Percentiles rank a stretch among this genome's conserved stretches.
Evolutionary conservation across 2,113 vertebrate genomes (phyloP).

Genomic region (Myotis davidii): DNA sequence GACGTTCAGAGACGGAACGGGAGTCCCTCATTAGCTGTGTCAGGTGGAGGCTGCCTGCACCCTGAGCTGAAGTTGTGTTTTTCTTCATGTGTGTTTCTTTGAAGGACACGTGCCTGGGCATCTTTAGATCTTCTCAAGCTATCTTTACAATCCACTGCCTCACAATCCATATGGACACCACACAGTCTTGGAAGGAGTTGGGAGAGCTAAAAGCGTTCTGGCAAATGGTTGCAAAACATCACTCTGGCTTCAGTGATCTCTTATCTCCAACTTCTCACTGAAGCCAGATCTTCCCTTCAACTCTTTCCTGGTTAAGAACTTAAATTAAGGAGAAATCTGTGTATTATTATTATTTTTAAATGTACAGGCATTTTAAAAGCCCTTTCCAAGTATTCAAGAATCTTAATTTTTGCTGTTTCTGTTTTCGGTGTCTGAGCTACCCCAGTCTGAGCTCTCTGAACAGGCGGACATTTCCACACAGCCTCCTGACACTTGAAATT

Average conservation of each 20-base stretch:
- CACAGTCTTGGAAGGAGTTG: constrained; percentile 34
- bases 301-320: not conserved
- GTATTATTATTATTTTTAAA: not conserved
- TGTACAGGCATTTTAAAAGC: not conserved
- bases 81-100: not conserved
- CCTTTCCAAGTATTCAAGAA: not conserved
- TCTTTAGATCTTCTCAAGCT: constrained; percentile 47
- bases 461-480: not conserved
- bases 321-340: not conserved
- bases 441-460: not conserved
- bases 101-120: constrained; percentile 6
- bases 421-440: not conserved
- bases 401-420: not conserved
- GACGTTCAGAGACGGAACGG: not conserved
- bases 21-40: not conserved
- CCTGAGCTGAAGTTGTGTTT: not conserved
- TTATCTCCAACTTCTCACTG: not conserved
- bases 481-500: not conserved
- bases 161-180: constrained; percentile 56
- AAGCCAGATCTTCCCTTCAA: not conserved
- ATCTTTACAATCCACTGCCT: constrained; percentile 47
- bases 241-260: not conserved
- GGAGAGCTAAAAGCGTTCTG: constrained; percentile 45
- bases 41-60: not conserved
- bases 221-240: not conserved